A percentile compares a stretch with the other conserved stretches of the same genome.
These are phyloP conservation scores for Mustela nigripes DNA, from an alignment of 2,113 vertebrate genomes.

Conservation along the genomic window DNA sequence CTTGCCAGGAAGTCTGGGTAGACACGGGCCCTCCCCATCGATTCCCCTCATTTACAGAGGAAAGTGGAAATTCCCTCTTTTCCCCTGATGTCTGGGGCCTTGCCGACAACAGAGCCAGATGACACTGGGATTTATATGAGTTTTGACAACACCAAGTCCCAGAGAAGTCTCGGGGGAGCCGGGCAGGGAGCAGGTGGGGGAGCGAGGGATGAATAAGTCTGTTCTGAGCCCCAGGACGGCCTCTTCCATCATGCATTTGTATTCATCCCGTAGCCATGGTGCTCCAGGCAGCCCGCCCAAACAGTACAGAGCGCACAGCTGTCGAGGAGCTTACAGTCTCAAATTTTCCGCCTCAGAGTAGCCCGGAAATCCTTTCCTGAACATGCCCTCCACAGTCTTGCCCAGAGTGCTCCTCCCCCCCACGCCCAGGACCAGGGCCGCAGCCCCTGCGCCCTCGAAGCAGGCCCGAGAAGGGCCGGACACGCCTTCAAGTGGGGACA, in stretches of 20 bases:
- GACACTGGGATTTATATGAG: conserved; percentile 15
- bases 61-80: background rate
- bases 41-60: background rate
- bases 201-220: conserved; percentile 50
- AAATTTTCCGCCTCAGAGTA: conserved; percentile 72
- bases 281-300: conserved; percentile 71
- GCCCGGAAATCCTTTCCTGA: conserved; percentile 76
- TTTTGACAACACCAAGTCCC: conserved; percentile 47
- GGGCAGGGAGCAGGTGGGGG: conserved; percentile 74
- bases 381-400: conserved; percentile 1
- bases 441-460: background rate
- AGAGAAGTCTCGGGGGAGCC: conserved; percentile 18
- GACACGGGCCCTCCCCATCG: background rate
- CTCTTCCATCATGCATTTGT: conserved; percentile 67
- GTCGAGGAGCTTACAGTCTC: conserved; percentile 70
- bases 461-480: background rate
- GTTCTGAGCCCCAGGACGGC: conserved; percentile 51
- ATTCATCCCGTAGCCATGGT: conserved; percentile 67
- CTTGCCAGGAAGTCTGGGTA: background rate
- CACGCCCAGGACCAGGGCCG: fast-evolving
- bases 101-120: conserved; percentile 18
- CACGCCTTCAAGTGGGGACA: background rate
- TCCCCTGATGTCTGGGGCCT: background rate
- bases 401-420: background rate
- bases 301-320: conserved; percentile 80